These are phyloP conservation scores for Montifringilla adamsi DNA, from an alignment of 2,113 vertebrate genomes.

Conservation along the genomic window DNA sequence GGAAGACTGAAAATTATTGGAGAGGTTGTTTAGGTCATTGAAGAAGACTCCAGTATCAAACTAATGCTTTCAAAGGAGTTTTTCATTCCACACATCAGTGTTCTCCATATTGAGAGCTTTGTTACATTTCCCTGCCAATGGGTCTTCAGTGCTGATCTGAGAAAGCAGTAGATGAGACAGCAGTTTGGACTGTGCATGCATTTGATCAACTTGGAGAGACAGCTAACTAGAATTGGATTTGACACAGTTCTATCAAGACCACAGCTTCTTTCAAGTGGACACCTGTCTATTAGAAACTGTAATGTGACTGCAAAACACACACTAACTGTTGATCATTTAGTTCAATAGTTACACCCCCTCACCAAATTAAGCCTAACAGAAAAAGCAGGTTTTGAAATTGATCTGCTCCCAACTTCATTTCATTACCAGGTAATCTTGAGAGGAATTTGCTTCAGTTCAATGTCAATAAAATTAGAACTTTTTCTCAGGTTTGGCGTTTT, in stretches of 20 bases:
- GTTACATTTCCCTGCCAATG: neutral
- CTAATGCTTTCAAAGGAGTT: neutral
- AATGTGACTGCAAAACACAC: neutral
- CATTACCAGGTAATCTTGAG: fast-evolving
- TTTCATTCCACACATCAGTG: neutral
- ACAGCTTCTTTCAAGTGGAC: neutral
- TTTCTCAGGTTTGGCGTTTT: neutral
- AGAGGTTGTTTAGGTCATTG: neutral
- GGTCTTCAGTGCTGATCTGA: neutral
- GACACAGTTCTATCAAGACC: neutral
- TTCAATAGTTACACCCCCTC: neutral
- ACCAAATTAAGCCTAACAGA: neutral
- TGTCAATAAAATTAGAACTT: neutral
- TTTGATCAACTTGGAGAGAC: neutral
- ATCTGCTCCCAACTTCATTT: neutral
- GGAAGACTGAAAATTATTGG: neutral
- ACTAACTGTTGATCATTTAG: neutral
- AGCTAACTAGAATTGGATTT: neutral
- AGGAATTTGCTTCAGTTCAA: neutral
- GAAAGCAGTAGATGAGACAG: neutral
- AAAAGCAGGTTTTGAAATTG: neutral
- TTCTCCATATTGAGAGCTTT: neutral
- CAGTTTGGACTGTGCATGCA: fast-evolving
- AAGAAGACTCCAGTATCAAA: neutral
- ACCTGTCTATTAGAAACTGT: neutral